Percentiles rank a stretch among this genome's conserved stretches.
These are phyloP conservation scores for Proteles cristata DNA, from an alignment of 2,113 vertebrate genomes.

Conservation along the genomic window DNA sequence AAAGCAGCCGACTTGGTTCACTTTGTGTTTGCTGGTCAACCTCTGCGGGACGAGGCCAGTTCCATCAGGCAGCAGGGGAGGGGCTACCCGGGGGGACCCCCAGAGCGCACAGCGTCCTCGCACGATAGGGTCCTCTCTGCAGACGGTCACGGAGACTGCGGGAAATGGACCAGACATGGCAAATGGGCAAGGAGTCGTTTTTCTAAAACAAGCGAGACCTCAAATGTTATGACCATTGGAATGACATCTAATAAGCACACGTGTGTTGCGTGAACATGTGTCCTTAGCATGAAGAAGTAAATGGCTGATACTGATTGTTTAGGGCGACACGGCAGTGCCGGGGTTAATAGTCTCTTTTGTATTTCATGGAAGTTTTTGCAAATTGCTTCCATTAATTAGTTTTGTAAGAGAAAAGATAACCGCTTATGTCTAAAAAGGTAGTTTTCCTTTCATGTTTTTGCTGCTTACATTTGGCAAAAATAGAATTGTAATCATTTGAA, in stretches of 20 bases:
- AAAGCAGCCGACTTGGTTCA: neutral
- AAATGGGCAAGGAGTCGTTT: neutral
- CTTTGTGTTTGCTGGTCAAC: neutral
- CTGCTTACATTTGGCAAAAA: neutral
- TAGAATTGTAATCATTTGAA: neutral
- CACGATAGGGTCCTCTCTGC: neutral
- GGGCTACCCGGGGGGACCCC: too few species aligned
- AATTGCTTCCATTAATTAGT: neutral
- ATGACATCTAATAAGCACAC: neutral
- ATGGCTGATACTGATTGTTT: neutral
- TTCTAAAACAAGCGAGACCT: neutral
- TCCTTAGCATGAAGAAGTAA: neutral
- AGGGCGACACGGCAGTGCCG: neutral
- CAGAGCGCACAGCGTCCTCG: neutral
- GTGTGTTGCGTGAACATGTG: neutral
- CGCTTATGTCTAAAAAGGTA: neutral
- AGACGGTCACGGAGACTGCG: rapidly evolving
- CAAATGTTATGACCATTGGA: neutral
- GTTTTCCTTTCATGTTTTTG: neutral
- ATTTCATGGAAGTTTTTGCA: neutral
- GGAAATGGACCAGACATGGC: neutral
- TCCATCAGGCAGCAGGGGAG: neutral
- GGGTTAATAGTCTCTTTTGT: neutral
- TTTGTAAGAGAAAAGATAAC: neutral
- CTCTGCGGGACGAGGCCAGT: neutral